Evolutionary conservation across 2,888 invertebrate genomes (phyloP).

Genomic region (Parochlus steinenii): DNA sequence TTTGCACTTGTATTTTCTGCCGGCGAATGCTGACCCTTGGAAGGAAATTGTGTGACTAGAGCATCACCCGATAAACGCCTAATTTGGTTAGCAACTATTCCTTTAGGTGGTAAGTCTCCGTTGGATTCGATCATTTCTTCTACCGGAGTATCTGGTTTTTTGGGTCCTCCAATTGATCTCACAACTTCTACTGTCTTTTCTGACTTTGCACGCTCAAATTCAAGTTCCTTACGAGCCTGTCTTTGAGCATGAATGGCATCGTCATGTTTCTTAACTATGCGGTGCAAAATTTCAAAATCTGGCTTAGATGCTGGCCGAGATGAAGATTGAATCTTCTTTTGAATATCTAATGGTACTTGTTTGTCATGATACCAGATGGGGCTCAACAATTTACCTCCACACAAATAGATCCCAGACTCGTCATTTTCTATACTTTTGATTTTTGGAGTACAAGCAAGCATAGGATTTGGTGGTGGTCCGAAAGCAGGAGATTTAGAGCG

Average conservation of each 20-base stretch:
- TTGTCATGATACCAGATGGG: slow-evolving; percentile 14
- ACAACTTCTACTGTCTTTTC: not conserved
- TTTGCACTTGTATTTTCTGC: too few relatives aligned
- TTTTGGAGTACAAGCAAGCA: slow-evolving; percentile 46
- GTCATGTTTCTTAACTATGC: slow-evolving; percentile 2
- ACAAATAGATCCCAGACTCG: slow-evolving; percentile 12
- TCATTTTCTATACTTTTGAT: slow-evolving; percentile 33
- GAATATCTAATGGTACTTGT: slow-evolving; percentile 5
- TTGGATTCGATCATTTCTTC: not conserved
- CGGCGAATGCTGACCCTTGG: too few relatives aligned
- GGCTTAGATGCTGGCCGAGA: slow-evolving; percentile 4
- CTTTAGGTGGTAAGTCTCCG: slow-evolving; percentile 14
- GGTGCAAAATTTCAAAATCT: slow-evolving; percentile 1
- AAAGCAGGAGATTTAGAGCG: slow-evolving; percentile 51
- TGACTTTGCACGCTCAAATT: too few relatives aligned
- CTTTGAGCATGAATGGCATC: too few relatives aligned
- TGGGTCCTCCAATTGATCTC: not conserved
- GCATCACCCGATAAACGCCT: slow-evolving; percentile 24
- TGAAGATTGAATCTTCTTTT: not conserved
- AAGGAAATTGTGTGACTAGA: too few relatives aligned
- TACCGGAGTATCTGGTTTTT: not conserved
- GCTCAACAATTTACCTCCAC: slow-evolving; percentile 19
- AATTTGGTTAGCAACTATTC: slow-evolving; percentile 27
- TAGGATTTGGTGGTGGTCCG: slow-evolving; percentile 50
- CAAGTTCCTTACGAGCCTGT: too few relatives aligned